Evolutionary conservation across 1,140 invertebrate genomes (phyloP), one percentile per base, ranked within the genome.

Genomic region (Sarcophaga peregrina): DNA sequence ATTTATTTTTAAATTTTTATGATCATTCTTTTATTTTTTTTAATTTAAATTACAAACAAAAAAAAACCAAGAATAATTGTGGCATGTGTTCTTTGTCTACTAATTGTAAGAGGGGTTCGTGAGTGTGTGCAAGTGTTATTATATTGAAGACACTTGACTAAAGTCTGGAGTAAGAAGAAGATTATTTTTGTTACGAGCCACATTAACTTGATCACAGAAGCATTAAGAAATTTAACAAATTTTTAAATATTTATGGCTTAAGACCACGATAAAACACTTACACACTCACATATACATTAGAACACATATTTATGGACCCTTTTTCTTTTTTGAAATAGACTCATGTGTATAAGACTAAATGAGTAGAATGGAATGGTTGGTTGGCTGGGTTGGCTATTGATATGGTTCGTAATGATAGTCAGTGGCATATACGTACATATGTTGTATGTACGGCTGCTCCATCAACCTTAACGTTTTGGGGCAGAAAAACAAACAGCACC

Each of bases 161-260:
- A 58, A 58, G 54, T n/a, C 13, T 58, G 15, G 15, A n/a, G n/a
- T 37, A 37, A 37, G 25, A 37, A 37, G 4, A 37, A 37, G 1
- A 37, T 4, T 37, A 1, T 37, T 37, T 37, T 37, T 37, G n/a
- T 37, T 37, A 37, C 25, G 54, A 58, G 54, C 1, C 54, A n/a
- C 54, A 58, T 58, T 58, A 58, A 58, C 54, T 58, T 58, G 54
- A 58, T 58, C 54, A 58, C n/a, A n/a, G 54, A 58, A 58, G 54
- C 54, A 58, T 58, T 58, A 58, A 58, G 13, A n/a, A 58, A 58
- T 58, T 58, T 58, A n/a, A 58, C 54, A 58, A 58, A 58, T 58
- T 58, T 58, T 58, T 58, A 58, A 58, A 58, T 58, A 58, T 58
- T 58, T 58, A 58, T 58, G 54, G 54, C 13, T 58, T 58, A 58